Evolutionary conservation across 2,113 vertebrate genomes (phyloP).

Genomic region (Bufo gargarizans): DNA sequence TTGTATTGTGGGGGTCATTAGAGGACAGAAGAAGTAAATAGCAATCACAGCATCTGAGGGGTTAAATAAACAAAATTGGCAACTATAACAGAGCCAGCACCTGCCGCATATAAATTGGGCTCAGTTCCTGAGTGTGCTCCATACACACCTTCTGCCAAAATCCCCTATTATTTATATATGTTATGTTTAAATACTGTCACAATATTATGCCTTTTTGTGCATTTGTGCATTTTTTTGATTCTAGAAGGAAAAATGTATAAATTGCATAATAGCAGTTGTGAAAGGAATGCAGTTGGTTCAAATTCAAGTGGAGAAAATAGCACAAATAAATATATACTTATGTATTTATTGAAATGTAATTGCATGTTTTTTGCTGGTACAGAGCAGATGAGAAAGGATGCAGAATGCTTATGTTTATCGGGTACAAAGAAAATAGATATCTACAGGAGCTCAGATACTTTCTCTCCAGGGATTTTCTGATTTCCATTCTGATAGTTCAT

Average conservation of each 20-base stretch:
- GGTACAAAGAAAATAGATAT: constrained; percentile 57
- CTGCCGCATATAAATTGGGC: too few relatives aligned
- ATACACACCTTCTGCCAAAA: background rate
- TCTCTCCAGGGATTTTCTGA: constrained; percentile 57
- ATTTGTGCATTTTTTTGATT: background rate
- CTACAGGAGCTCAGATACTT: constrained; percentile 57
- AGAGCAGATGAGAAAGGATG: constrained; percentile 42
- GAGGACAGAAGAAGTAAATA: too few relatives aligned
- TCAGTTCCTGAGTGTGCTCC: too few relatives aligned
- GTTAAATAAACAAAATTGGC: too few relatives aligned
- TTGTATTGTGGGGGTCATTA: too few relatives aligned
- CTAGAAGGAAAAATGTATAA: background rate
- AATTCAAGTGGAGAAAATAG: constrained; percentile 43
- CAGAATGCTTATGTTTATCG: constrained; percentile 49
- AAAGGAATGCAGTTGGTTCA: constrained; percentile 7
- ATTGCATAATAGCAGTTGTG: constrained; percentile 18
- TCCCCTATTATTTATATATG: background rate
- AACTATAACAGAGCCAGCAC: too few relatives aligned
- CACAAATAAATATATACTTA: constrained; percentile 50
- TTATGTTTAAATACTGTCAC: background rate
- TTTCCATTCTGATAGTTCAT: constrained; percentile 59
- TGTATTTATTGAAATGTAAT: constrained; percentile 58
- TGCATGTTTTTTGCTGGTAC: constrained; percentile 30
- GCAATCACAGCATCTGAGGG: too few relatives aligned
- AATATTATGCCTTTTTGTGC: constrained; percentile 3